Evolutionary conservation across 2,888 invertebrate species (phyloP), one percentile per base, ranked within the genome.

Genomic region (Antitype chi): DNA sequence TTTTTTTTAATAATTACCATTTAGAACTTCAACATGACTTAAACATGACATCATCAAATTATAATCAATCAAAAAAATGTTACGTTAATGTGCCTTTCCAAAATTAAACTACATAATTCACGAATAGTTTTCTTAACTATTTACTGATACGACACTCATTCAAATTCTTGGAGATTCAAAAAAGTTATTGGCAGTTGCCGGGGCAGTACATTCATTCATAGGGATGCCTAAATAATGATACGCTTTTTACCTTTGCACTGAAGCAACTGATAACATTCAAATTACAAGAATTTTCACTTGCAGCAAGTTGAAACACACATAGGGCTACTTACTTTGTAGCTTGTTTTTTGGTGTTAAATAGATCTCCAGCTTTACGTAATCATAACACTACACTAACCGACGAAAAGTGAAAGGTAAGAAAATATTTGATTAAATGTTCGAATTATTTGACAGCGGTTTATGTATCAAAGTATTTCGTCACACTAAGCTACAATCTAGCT

Each of bases 31-130:
- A 47, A 59, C 25, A 78, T 78, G 23, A 25, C 70, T 25, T 78
- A 6, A 47, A 59, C n/a, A 78, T 78, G 23, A 25, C 70, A 25
- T 78, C 32, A 78, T 23, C 43, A 28, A 67, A n/a, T 4, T 20
- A 25, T 6, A 15, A 43, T 49, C 38, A 15, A 25, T 25, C 11
- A 4, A 49, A 25, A 66, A 38, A 0, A 2, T 32, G 25, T 13
- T 5, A 63, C 9, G n/a, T 64, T 15, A 25, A 15, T 7, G 5
- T n/a, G 8, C 5, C 3, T 8, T 25, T 17, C 1, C 11, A 2
- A 17, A 47, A n/a, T 17, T 20, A 11, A 43, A 15, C 0, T 23
- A 62, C 38, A 38, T 38, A 38, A n/a, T 60, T 20, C 7, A 47
- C 3, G 20, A n/a, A 28, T 6, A 73, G 0, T n/a, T 43, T 60